Percentiles rank a stretch among this genome's conserved stretches.
These are phyloP conservation scores for Lineus longissimus DNA, from an alignment of 1,140 invertebrate genomes.

Conservation along the genomic window DNA sequence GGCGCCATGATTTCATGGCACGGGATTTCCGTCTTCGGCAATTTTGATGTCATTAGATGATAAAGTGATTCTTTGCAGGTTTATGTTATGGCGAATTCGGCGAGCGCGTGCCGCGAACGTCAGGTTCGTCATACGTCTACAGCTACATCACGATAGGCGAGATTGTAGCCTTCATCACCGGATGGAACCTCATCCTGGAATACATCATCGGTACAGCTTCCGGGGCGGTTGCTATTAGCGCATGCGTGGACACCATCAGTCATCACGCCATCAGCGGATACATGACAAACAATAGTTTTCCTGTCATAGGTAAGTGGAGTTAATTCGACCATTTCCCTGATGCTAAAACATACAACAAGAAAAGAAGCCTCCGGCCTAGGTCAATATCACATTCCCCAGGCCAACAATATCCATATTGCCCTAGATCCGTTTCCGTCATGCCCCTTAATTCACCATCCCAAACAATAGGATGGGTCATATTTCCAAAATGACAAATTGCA, in stretches of 20 bases:
- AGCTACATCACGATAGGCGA: conserved; percentile 48
- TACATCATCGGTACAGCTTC: conserved; percentile 67
- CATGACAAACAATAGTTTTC: conserved; percentile 60
- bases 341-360: too few species aligned
- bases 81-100: conserved; percentile 94
- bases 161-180: conserved; percentile 44
- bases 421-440: too few species aligned
- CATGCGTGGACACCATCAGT: conserved; percentile 82
- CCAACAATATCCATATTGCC: too few species aligned
- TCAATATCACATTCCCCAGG: too few species aligned
- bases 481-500: too few species aligned
- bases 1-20: too few species aligned
- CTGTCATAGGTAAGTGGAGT: conserved; percentile 12
- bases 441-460: too few species aligned
- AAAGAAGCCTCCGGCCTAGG: too few species aligned
- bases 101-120: conserved; percentile 57
- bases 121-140: conserved; percentile 48
- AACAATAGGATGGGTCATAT: too few species aligned
- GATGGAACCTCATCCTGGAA: conserved; percentile 54
- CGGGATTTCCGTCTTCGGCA: too few species aligned
- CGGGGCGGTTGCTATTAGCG: conserved; percentile 87
- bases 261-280: conserved; percentile 76
- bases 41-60: too few species aligned
- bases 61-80: conserved; percentile 34
- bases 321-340: too few species aligned